Conservation (phyloP, 1,140 invertebrate genomes). For the Cydia fagiglandana region DNA sequence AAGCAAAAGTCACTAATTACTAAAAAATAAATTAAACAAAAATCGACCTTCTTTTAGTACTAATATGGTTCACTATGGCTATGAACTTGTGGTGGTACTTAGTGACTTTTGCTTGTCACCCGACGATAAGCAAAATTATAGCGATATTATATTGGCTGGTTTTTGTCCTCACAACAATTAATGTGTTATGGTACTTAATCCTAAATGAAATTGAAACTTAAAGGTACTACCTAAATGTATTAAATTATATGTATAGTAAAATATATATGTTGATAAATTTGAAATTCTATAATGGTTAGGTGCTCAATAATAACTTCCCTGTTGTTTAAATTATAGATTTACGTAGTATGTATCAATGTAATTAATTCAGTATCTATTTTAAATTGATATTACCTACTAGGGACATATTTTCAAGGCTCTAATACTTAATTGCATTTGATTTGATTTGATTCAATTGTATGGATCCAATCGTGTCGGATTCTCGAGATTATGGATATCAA, state of each 20-base stretch:
- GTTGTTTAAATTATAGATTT: conserved; percentile 23
- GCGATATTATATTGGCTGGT: neutral
- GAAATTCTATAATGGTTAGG: conserved; percentile 10
- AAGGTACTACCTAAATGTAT: conserved; percentile 12
- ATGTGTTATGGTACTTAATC: neutral
- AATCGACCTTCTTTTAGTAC: no score
- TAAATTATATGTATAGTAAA: conserved; percentile 13
- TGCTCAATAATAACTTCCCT: conserved; percentile 20
- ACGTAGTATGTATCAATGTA: neutral
- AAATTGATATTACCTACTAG: neutral
- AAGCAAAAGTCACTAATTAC: no score
- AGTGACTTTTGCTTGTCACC: no score
- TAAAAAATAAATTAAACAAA: no score
- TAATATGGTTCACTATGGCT: no score
- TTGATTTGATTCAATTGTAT: neutral
- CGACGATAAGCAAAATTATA: neutral
- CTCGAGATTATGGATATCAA: neutral
- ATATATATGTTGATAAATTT: neutral
- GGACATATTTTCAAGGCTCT: neutral
- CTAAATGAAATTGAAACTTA: neutral
- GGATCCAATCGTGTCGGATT: neutral
- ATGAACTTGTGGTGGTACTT: no score
- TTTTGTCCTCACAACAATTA: neutral
- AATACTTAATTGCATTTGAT: neutral
- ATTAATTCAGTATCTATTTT: neutral